phyloP scores from a whole-genome alignment of 2,797 vertebrate genomes.

The Eurystomus glaucurus region DNA sequence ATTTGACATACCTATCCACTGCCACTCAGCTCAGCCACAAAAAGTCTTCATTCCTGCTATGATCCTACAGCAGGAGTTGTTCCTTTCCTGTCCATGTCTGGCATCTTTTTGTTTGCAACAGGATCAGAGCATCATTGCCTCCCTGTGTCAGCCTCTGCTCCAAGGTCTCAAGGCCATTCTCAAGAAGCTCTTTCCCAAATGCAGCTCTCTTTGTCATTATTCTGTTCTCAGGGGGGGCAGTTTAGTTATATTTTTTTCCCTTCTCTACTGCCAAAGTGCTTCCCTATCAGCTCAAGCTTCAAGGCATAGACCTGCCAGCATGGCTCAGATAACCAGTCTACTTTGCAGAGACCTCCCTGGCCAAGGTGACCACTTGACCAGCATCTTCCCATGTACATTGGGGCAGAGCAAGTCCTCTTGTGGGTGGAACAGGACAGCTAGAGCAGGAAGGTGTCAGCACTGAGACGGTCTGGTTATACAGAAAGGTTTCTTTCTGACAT shows the following conservation, averaged over 20 bases:
- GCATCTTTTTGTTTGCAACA: neutral
- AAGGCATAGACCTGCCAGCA: neutral
- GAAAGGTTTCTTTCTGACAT: neutral
- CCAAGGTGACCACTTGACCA: neutral
- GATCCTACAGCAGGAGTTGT: neutral
- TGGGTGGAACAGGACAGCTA: neutral
- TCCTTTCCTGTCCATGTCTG: neutral
- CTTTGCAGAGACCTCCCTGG: neutral
- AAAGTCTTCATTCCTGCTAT: neutral
- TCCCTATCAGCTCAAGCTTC: neutral
- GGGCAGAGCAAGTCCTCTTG: neutral
- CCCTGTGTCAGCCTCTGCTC: rapidly evolving
- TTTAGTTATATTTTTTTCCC: constrained; percentile 7
- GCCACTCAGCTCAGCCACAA: neutral
- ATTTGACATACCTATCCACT: neutral
- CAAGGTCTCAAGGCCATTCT: neutral
- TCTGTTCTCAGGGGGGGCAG: neutral
- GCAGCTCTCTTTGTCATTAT: neutral
- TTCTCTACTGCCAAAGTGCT: neutral
- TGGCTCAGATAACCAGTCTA: neutral
- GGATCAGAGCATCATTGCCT: neutral
- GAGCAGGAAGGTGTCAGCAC: neutral
- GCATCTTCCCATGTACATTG: neutral
- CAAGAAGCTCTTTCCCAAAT: neutral
- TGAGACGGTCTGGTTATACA: neutral